Evolutionary conservation across 2,797 vertebrate genomes (phyloP), one percentile per base, ranked within the genome.

Genomic region (Rhinophrynus dorsalis): DNA sequence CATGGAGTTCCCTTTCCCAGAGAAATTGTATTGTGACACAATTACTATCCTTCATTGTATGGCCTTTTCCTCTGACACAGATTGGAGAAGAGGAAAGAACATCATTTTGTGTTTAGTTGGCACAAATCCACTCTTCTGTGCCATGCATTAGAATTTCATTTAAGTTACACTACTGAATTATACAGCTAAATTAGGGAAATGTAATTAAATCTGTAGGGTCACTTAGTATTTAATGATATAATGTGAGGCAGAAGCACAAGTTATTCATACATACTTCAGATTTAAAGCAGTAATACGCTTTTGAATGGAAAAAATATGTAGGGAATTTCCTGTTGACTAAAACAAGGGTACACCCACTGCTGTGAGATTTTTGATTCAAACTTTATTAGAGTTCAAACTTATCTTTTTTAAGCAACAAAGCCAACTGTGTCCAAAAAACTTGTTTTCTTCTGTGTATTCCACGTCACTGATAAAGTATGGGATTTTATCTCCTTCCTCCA

Each of bases 1-100:
- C 63, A n/a, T 33, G 67, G 67, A 59, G 29, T 42, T 50, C 56
- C 23, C n/a, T 18, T 12, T 3, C 12, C 24, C 24, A 10, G 27
- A 24, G 63, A 56, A 56, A 33, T 30, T 57, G 17, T 67, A 35
- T 47, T 44, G 64, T 10, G 38, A 51, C 30, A 17, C 17, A 59
- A 60, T 51, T 24, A 60, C 18, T 47, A 33, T 68, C 30, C 21
- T 32, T 68, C 66, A 68, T 68, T 59, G 38, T 68, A 50, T 59
- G 66, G 45, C 23, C 21, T 20, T 13, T 40, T 30, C 20, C 5
- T 23, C 51, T 50, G 42, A 67, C 51, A 44, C 13, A 26, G 27
- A 67, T n/a, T n/a, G n/a, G 15, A 57, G 24, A n/a, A 58, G 29
- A 7, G 29, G 9, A 44, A n/a, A 40, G 17, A 47, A n/a, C 10